phyloP scores from a whole-genome alignment of 2,888 invertebrate species.

The Drepanosiphum platanoidis region DNA sequence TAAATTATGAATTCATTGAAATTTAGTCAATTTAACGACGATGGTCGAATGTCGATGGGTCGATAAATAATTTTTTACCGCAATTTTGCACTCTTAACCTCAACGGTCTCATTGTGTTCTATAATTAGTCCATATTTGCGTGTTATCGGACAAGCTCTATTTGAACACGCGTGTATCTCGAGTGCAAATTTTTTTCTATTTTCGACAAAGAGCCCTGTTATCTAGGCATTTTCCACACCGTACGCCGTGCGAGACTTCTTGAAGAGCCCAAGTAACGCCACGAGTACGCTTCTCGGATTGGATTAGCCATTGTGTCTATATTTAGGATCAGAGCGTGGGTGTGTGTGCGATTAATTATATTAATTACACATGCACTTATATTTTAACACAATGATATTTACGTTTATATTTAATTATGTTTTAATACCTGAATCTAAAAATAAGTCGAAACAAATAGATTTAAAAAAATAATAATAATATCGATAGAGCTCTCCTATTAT shows the following conservation, averaged over 20 bases:
- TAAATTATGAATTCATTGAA: no score
- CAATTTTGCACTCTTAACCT: background rate
- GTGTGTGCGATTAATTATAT: background rate
- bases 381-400: background rate
- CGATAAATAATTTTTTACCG: background rate
- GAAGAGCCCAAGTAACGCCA: no score
- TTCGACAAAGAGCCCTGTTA: background rate
- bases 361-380: no score
- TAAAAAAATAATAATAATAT: no score
- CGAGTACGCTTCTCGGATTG: background rate
- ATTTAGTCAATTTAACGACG: no score
- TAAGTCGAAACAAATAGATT: background rate
- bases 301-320: background rate
- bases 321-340: background rate
- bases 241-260: background rate
- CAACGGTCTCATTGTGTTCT: background rate
- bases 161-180: background rate
- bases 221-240: background rate
- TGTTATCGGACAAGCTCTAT: background rate
- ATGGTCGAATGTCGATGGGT: no score
- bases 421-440: background rate
- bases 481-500: no score
- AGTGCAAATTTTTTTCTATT: background rate
- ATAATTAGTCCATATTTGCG: background rate
- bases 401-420: no score